Evolutionary conservation across 2,797 vertebrate species (phyloP).

Genomic region (Mus caroli): DNA sequence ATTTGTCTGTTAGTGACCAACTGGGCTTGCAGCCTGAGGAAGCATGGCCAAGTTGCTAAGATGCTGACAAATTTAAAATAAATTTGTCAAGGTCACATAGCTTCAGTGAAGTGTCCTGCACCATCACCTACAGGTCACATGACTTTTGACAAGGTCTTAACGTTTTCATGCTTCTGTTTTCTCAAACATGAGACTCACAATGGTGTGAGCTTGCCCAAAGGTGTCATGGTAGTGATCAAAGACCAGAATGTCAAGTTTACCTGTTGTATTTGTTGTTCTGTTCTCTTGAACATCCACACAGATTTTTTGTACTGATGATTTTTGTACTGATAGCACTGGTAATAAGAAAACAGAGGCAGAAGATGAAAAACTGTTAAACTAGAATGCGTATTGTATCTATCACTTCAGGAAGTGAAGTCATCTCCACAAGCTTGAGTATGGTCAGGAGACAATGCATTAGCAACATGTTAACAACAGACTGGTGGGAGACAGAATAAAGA

Average conservation of each 20-base stretch:
- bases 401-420: background rate
- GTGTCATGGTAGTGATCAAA: background rate
- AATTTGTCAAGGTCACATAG: background rate
- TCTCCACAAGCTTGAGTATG: background rate
- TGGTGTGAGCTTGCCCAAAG: background rate
- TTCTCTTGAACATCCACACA: background rate
- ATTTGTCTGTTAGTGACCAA: background rate
- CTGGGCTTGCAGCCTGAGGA: background rate
- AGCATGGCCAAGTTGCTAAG: background rate
- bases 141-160: background rate
- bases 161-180: background rate
- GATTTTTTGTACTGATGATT: background rate
- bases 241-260: constrained; percentile 24
- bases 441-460: background rate
- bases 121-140: background rate
- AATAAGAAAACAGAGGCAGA: constrained; percentile 28
- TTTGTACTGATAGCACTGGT: constrained; percentile 33
- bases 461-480: background rate
- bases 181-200: background rate
- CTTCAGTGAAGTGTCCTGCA: no score
- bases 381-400: background rate
- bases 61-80: no score
- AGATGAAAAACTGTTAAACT: background rate
- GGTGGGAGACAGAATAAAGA: background rate
- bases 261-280: constrained; percentile 6